Conservation (phyloP, 2,888 invertebrate genomes). For the Pegoplata infirma region DNA sequence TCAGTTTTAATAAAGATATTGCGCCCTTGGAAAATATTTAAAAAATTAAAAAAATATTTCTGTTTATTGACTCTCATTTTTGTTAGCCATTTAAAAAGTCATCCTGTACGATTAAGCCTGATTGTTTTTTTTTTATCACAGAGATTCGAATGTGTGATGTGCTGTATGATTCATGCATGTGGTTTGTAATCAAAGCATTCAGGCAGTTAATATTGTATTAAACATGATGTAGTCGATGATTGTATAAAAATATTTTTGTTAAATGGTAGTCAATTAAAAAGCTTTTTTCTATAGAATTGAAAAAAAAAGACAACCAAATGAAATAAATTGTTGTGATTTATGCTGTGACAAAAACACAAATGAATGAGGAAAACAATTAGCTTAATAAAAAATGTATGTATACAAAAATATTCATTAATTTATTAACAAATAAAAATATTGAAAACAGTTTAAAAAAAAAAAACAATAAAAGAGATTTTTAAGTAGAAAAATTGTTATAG, state of each 20-base stretch:
- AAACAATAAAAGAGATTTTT: no score
- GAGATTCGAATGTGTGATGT: neutral
- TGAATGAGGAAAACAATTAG: conserved; percentile 54
- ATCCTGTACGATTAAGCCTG: no score
- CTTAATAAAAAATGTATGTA: neutral
- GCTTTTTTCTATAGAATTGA: neutral
- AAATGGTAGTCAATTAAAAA: conserved; percentile 53
- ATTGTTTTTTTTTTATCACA: no score
- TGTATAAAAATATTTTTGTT: conserved; percentile 31
- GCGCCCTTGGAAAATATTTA: no score
- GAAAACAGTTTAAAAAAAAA: no score
- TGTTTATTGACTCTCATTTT: no score
- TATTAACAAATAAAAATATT: no score
- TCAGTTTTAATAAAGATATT: no score
- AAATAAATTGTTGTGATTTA: conserved; percentile 64
- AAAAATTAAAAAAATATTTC: no score
- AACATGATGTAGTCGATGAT: conserved; percentile 16
- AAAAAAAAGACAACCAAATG: conserved; percentile 24
- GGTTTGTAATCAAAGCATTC: conserved; percentile 3
- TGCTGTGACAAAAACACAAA: conserved; percentile 61
- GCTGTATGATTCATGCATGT: neutral
- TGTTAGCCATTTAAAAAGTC: no score
- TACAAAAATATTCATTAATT: no score
- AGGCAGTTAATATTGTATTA: conserved; percentile 35
- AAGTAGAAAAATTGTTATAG: no score